A percentile compares a stretch with the other conserved stretches of the same genome.
Evolutionary conservation across 2,888 invertebrate genomes (phyloP).

Genomic region (Rhyacophila evoluta): DNA sequence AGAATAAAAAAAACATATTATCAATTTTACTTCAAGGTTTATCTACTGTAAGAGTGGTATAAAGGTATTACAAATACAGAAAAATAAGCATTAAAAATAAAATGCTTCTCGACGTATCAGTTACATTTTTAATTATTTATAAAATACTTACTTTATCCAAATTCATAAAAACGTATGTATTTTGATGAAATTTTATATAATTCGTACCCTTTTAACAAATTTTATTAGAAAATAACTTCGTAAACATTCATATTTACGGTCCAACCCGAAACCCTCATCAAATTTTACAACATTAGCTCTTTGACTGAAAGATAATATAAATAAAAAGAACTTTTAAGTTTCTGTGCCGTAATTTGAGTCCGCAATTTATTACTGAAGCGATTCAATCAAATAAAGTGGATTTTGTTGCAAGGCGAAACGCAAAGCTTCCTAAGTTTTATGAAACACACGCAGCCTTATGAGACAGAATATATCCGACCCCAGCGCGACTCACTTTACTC

Average conservation of each 20-base stretch:
- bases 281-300: constrained; percentile 9
- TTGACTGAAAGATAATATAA: not conserved
- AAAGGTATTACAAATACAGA: too few relatives aligned
- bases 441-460: not conserved
- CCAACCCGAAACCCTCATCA: not conserved
- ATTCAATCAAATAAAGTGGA: constrained; percentile 48
- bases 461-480: constrained; percentile 17
- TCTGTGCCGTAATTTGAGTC: constrained; percentile 28
- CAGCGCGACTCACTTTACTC: not conserved
- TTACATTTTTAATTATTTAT: not conserved
- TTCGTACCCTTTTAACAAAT: constrained; percentile 15
- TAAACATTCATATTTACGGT: constrained; percentile 1
- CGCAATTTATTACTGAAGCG: constrained; percentile 34
- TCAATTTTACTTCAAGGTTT: too few relatives aligned
- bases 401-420: constrained; percentile 29
- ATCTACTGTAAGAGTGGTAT: too few relatives aligned
- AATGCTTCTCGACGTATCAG: too few relatives aligned
- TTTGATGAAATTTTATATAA: not conserved
- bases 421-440: not conserved
- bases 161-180: not conserved
- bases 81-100: too few relatives aligned
- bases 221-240: not conserved
- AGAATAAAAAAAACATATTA: too few relatives aligned
- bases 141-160: not conserved
- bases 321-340: constrained; percentile 26